These are phyloP conservation scores for Diorhabda elongata DNA, from an alignment of 1,140 invertebrate species.

Conservation along the genomic window DNA sequence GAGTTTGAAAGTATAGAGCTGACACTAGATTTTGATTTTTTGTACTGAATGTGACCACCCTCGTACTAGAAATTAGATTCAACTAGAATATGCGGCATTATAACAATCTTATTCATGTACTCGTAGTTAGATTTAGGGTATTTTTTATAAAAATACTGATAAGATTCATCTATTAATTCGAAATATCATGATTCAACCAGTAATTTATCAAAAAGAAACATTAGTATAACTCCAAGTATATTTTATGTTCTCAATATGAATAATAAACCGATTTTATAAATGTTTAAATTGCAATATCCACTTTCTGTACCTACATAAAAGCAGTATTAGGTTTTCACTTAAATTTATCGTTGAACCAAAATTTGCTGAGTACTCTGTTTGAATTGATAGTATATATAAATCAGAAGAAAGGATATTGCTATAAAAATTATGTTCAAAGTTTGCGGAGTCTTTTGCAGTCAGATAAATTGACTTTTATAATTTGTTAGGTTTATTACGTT, in stretches of 20 bases:
- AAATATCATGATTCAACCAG: too few species aligned
- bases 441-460: slow-evolving; percentile 42
- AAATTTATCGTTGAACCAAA: slow-evolving; percentile 40
- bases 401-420: slow-evolving; percentile 42
- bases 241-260: neutral
- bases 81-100: too few species aligned
- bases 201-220: too few species aligned
- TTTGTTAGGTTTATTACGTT: slow-evolving; percentile 40
- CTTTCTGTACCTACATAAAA: slow-evolving; percentile 35
- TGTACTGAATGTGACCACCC: too few species aligned
- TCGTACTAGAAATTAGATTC: too few species aligned
- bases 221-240: neutral
- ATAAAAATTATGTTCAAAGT: slow-evolving; percentile 44
- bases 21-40: too few species aligned
- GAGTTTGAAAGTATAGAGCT: too few species aligned
- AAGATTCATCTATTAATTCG: too few species aligned
- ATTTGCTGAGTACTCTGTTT: slow-evolving; percentile 43
- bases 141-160: too few species aligned
- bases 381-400: slow-evolving; percentile 43
- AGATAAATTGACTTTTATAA: slow-evolving; percentile 44
- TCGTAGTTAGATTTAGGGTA: too few species aligned
- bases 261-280: slow-evolving; percentile 13
- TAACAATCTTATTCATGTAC: too few species aligned
- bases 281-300: slow-evolving; percentile 35
- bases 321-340: slow-evolving; percentile 28